These are phyloP conservation scores for Pluvialis apricaria DNA, from an alignment of 2,113 vertebrate species.

Conservation along the genomic window DNA sequence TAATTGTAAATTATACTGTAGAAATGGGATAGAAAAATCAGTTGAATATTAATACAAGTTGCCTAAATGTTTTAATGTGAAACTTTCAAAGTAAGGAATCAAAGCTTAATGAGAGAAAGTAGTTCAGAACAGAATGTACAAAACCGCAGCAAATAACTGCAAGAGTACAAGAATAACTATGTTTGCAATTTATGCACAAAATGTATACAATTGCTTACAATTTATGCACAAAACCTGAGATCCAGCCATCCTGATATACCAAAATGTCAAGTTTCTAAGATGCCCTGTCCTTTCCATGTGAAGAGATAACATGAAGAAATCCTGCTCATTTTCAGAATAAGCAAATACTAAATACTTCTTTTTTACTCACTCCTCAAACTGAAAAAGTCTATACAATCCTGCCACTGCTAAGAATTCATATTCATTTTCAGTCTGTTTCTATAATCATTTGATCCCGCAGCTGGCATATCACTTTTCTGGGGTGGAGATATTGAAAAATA, in stretches of 20 bases:
- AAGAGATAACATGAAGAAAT: background rate
- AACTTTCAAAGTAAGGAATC: background rate
- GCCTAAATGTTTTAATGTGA: background rate
- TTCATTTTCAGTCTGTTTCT: background rate
- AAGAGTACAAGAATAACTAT: background rate
- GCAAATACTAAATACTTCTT: background rate
- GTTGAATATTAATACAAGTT: background rate
- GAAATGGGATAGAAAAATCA: background rate
- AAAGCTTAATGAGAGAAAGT: background rate
- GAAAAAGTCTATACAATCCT: background rate
- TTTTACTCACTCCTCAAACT: background rate
- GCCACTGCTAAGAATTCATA: background rate
- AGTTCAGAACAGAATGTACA: background rate
- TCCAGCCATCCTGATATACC: background rate
- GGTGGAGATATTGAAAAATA: background rate
- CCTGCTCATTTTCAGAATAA: background rate
- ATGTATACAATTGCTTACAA: background rate
- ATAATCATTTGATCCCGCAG: background rate
- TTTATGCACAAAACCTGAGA: background rate
- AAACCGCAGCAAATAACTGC: background rate
- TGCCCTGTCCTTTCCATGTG: fast-evolving
- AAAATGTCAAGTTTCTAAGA: background rate
- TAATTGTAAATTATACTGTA: background rate
- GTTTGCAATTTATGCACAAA: background rate
- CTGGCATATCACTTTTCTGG: background rate